Evolutionary conservation across 2,797 vertebrate species (phyloP), one percentile per base, ranked within the genome.

Genomic region (Bucorvus abyssinicus): DNA sequence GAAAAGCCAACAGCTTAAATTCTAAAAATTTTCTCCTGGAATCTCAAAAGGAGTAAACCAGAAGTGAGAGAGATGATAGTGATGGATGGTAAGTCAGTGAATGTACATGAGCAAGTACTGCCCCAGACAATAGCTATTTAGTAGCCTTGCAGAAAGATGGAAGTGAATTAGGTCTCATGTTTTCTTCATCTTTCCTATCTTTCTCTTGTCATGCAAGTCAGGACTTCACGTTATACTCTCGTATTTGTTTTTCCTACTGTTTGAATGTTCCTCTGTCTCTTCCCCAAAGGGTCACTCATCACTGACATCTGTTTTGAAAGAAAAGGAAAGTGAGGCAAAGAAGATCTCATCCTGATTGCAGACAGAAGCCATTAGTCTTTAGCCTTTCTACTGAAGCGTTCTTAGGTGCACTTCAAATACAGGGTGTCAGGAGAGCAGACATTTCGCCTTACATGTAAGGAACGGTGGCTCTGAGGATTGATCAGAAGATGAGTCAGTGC

Each of bases 241-340:
- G 1, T 3, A 45, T 61, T 55, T 45, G n/a, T 56, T 87, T 42
- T 55, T 92, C 49, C n/a, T 60, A 0, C 7, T 32, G 22, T 59
- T 40, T 0, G 0, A 44, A 15, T 3, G 26, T 16, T 64, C 30
- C 42, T 55, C 11, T 63, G n/a, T 18, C 24, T 73, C 36, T 27
- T 40, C 49, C 36, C n/a, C 12, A 67, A 74, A 67, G 20, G 26
- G 45, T 42, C 53, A 36, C 36, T 70, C 7, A 24, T 32, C 32
- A 52, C 6, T 68, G 44, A 24, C 34, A 53, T 57, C 36, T 29
- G 9, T 14, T 65, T 67, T 2, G 4, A 83, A 78, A 73, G 44
- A 32, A 44, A 64, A 64, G 49, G 82, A 87, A 85, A 91, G 32
- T 61, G 74, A 87, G 87, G 73, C 75, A 77, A 71, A 29, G 11